phyloP scores from a whole-genome alignment of 1,140 invertebrate genomes.

The Drosophila nigromelanica region DNA sequence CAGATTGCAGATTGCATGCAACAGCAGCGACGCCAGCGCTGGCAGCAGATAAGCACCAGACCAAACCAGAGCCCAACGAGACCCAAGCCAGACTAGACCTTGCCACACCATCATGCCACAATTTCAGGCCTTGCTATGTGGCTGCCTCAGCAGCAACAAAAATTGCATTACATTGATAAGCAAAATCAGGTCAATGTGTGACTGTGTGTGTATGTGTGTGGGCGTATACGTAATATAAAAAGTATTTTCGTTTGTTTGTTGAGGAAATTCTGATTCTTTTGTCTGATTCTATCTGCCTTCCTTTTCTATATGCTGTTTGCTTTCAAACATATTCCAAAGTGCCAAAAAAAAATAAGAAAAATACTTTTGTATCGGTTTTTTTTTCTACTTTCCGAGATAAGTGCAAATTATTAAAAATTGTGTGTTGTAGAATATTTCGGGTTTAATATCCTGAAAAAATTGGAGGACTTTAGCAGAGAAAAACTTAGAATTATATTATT shows the following conservation, averaged over 20 bases:
- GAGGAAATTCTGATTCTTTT: constrained; percentile 42
- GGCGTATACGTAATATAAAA: constrained; percentile 77
- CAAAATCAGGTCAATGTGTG: constrained; percentile 68
- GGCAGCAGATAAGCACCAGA: constrained; percentile 34
- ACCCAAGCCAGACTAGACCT: neutral
- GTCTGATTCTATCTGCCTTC: constrained; percentile 38
- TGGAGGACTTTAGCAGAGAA: no score
- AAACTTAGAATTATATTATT: no score
- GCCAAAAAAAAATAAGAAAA: no score
- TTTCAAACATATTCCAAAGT: no score
- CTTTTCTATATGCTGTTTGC: constrained; percentile 4
- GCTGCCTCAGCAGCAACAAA: constrained; percentile 57
- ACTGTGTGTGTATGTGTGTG: neutral
- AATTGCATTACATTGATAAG: constrained; percentile 74
- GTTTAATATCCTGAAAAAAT: neutral
- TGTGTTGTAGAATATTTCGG: neutral
- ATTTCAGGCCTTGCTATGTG: constrained; percentile 48
- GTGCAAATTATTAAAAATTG: constrained; percentile 9
- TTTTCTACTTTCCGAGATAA: no score
- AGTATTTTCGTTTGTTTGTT: constrained; percentile 67
- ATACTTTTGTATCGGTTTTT: no score
- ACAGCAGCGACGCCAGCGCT: constrained; percentile 36
- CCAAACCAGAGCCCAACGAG: neutral
- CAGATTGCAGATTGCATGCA: constrained; percentile 62
- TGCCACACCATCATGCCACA: constrained; percentile 6